phyloP scores from a whole-genome alignment of 1,140 invertebrate genomes.

The Megalopta genalis region DNA sequence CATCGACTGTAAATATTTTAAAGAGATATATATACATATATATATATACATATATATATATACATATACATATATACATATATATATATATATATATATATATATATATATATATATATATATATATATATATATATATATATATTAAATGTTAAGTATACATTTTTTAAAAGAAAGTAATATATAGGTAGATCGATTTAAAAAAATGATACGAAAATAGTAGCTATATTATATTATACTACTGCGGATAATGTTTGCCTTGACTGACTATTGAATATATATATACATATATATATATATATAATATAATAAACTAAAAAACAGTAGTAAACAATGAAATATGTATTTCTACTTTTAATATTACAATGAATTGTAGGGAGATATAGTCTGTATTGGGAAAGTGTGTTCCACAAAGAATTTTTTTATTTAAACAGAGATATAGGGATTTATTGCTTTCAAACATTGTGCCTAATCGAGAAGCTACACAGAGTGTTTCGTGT shows the following conservation, averaged over 20 bases:
- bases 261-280: slow-evolving; percentile 79
- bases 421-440: slow-evolving; percentile 63
- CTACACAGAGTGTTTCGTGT: slow-evolving; percentile 54
- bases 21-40: slow-evolving; percentile 61
- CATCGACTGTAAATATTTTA: slow-evolving; percentile 79
- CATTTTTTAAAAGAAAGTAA: slow-evolving; percentile 81
- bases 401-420: slow-evolving; percentile 76
- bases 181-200: slow-evolving; percentile 78
- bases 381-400: slow-evolving; percentile 70
- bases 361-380: slow-evolving; percentile 70
- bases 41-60: slow-evolving; percentile 38
- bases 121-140: no score
- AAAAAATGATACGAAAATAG: slow-evolving; percentile 71
- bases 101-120: no score
- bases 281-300: slow-evolving; percentile 62
- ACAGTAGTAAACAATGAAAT: slow-evolving; percentile 74
- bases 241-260: slow-evolving; percentile 79
- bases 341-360: slow-evolving; percentile 81
- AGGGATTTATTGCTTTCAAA: slow-evolving; percentile 62
- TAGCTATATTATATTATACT: slow-evolving; percentile 77
- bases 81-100: slow-evolving; percentile 53
- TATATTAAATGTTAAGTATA: slow-evolving; percentile 80
- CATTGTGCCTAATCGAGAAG: slow-evolving; percentile 68
- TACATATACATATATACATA: slow-evolving; percentile 44
- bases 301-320: slow-evolving; percentile 70